phyloP scores from a whole-genome alignment of 2,797 vertebrate genomes.

The Adelosebastes latens region DNA sequence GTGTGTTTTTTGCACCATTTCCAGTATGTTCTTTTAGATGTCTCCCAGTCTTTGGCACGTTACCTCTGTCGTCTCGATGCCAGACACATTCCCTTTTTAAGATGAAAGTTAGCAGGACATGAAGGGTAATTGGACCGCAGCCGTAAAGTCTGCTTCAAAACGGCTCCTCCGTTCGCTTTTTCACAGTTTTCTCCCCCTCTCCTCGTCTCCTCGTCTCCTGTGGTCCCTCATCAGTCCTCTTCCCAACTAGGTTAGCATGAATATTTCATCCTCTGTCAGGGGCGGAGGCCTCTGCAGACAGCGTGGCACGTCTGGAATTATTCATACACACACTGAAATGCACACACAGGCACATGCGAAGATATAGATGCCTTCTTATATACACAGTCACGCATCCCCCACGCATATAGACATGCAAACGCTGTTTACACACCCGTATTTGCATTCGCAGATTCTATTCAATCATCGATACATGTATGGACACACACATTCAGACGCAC shows the following conservation, averaged over 20 bases:
- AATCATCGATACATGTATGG: not conserved
- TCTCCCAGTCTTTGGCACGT: not conserved
- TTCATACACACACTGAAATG: constrained; percentile 51
- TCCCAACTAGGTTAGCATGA: constrained; percentile 75
- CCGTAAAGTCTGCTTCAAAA: constrained; percentile 33
- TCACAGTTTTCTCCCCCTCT: constrained; percentile 12
- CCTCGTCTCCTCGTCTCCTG: constrained; percentile 26
- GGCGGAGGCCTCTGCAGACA: constrained; percentile 61
- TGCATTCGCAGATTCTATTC: not conserved
- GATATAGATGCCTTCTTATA: constrained; percentile 6
- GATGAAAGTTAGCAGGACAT: constrained; percentile 32
- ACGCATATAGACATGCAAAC: not conserved
- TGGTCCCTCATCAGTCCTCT: constrained; percentile 60
- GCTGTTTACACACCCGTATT: not conserved
- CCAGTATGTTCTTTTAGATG: not conserved
- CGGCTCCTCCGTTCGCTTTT: constrained; percentile 16
- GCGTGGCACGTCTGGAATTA: constrained; percentile 67
- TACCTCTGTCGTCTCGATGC: not conserved
- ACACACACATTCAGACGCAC: not conserved
- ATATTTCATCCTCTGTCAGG: constrained; percentile 78
- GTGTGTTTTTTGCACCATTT: not conserved
- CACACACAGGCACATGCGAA: constrained; percentile 11
- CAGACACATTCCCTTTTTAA: constrained; percentile 13
- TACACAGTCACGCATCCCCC: not conserved
- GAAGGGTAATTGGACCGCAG: constrained; percentile 39